phyloP scores from a whole-genome alignment of 2,113 vertebrate genomes.

The Lichenostomus cassidix region DNA sequence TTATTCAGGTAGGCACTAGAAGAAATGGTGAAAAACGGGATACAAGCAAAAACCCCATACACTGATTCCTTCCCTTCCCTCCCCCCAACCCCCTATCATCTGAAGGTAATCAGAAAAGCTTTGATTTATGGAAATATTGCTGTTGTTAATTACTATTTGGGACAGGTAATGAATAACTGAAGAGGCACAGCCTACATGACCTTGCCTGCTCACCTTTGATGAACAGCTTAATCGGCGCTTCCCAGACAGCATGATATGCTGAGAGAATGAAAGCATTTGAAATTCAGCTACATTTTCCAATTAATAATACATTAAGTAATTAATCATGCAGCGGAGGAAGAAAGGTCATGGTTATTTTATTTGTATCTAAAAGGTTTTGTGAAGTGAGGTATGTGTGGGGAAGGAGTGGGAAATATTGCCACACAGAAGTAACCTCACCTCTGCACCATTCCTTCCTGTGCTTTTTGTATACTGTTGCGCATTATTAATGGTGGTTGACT shows the following conservation, averaged over 20 bases:
- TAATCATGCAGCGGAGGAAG: conserved; percentile 87
- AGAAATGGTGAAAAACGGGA: neutral
- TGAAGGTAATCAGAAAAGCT: conserved; percentile 75
- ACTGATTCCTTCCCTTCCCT: neutral
- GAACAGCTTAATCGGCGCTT: conserved; percentile 81
- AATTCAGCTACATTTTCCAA: conserved; percentile 86
- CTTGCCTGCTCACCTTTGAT: conserved; percentile 82
- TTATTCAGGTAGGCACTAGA: conserved; percentile 30
- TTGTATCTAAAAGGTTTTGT: conserved; percentile 60
- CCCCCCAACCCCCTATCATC: conserved; percentile 40
- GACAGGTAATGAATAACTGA: conserved; percentile 78
- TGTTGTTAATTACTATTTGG: conserved; percentile 78
- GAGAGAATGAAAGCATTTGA: conserved; percentile 90
- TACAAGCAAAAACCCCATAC: neutral
- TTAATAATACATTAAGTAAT: conserved; percentile 96
- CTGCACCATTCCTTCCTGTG: neutral
- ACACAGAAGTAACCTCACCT: neutral
- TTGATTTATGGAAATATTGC: conserved; percentile 83
- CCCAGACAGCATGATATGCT: conserved; percentile 82
- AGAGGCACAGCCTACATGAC: conserved; percentile 74
- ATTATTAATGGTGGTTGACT: neutral
- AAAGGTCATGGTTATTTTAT: conserved; percentile 76
- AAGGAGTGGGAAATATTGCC: conserved; percentile 13
- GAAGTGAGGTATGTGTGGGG: neutral
- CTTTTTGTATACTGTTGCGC: neutral